Percentiles rank a stretch among this genome's conserved stretches.
These are phyloP conservation scores for Seriola aureovittata DNA, from an alignment of 2,113 vertebrate species.

Conservation along the genomic window DNA sequence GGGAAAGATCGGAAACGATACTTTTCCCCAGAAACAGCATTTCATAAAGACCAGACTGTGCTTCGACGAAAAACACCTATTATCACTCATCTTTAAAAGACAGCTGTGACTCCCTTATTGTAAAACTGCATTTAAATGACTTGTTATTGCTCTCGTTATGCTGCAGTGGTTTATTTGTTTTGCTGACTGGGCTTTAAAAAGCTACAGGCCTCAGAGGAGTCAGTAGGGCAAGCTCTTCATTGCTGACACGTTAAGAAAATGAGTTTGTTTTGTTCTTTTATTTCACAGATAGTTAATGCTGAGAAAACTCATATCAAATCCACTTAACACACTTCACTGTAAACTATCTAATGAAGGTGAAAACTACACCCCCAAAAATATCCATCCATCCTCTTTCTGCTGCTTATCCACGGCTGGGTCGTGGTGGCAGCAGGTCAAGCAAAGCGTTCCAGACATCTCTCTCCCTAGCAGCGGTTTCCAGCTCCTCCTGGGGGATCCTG, in stretches of 20 bases:
- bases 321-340: neutral
- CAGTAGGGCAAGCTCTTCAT: neutral
- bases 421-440: no score
- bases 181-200: constrained; percentile 38
- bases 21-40: constrained; percentile 17
- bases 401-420: no score
- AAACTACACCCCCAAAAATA: no score
- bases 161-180: constrained; percentile 33
- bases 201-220: constrained; percentile 21
- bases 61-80: neutral
- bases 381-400: no score
- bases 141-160: constrained; percentile 34
- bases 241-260: constrained; percentile 6
- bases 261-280: constrained; percentile 1
- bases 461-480: no score
- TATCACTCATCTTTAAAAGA: constrained; percentile 36
- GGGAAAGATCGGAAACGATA: constrained; percentile 18
- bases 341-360: neutral
- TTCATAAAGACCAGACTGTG: constrained; percentile 29
- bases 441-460: no score
- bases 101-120: constrained; percentile 8
- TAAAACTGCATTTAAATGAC: constrained; percentile 35
- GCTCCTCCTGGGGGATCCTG: no score
- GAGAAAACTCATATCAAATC: neutral
- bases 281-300: neutral